Evolutionary conservation across 2,113 vertebrate species (phyloP).

Genomic region (Lepisosteus oculatus): DNA sequence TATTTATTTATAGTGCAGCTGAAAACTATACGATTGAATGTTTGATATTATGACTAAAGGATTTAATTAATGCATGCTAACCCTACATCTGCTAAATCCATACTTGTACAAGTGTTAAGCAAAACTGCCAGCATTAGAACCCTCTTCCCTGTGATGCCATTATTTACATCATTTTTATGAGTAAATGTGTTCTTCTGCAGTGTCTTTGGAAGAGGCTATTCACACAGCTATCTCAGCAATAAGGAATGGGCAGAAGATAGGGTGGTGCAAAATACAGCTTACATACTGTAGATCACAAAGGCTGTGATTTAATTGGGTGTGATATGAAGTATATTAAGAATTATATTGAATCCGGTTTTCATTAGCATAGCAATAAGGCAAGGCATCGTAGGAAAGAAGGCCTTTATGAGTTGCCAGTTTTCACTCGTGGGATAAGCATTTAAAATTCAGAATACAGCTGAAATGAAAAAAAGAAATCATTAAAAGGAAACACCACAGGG

Average conservation of each 20-base stretch:
- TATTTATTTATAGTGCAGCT: too few relatives aligned
- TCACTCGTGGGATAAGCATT: background rate
- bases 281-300: background rate
- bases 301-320: background rate
- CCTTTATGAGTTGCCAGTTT: background rate
- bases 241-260: background rate
- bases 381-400: background rate
- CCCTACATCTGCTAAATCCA: too few relatives aligned
- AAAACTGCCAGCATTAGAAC: background rate
- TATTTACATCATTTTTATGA: background rate
- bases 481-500: background rate
- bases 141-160: background rate
- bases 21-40: too few relatives aligned
- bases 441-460: background rate
- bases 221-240: conserved; percentile 10
- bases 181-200: background rate
- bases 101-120: background rate
- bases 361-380: conserved; percentile 6
- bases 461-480: background rate
- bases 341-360: background rate
- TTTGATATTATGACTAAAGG: too few relatives aligned
- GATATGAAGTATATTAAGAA: background rate
- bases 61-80: too few relatives aligned
- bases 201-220: background rate
- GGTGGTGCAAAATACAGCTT: background rate